Evolutionary conservation across 2,888 invertebrate species (phyloP).

Genomic region (Serripes groenlandicus): DNA sequence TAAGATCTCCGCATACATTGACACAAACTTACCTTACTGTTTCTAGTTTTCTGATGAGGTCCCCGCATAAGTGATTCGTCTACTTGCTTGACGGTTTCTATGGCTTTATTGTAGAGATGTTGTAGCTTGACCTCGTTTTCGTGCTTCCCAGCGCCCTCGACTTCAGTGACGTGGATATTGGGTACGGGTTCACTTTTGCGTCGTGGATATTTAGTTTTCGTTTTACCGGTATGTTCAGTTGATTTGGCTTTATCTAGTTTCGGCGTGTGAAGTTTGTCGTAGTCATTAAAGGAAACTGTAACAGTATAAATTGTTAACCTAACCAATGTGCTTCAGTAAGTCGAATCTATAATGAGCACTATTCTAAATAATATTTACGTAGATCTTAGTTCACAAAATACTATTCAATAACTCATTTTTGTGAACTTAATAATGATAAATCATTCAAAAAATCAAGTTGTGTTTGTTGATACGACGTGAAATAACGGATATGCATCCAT

Average conservation of each 20-base stretch:
- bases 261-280: background rate
- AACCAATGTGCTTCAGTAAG: background rate
- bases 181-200: conserved; percentile 7
- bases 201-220: background rate
- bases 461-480: too few relatives aligned
- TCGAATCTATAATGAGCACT: background rate
- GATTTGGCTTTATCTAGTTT: background rate
- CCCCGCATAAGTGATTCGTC: conserved; percentile 30
- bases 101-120: conserved; percentile 53
- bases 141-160: background rate
- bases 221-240: background rate
- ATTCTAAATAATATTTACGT: too few relatives aligned
- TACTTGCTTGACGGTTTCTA: conserved; percentile 46
- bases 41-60: background rate
- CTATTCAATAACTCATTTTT: too few relatives aligned
- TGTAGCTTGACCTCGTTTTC: conserved; percentile 33
- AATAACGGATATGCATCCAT: too few relatives aligned
- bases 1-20: too few relatives aligned
- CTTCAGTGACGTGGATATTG: background rate
- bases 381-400: too few relatives aligned
- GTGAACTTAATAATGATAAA: too few relatives aligned
- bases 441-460: too few relatives aligned
- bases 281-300: background rate
- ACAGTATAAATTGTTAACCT: background rate
- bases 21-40: background rate